Evolutionary conservation across 2,113 vertebrate genomes (phyloP), one percentile per base, ranked within the genome.

Genomic region (Pterocles gutturalis): DNA sequence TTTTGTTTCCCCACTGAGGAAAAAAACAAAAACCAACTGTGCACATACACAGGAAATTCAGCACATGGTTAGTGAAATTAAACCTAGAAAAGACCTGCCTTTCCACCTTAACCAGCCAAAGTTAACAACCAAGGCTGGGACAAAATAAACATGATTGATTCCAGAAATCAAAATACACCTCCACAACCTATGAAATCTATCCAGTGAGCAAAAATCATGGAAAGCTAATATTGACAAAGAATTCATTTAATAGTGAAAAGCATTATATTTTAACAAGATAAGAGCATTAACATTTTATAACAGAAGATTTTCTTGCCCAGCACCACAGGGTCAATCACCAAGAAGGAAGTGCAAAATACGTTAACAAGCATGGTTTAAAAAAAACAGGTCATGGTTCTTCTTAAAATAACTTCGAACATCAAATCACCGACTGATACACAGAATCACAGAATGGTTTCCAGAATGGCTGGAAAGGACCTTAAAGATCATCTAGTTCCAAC

Each of bases 21-120:
- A 77, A 67, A 81, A 20, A 34, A 10, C 14, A 13, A 13, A 25
- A 51, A 25, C 22, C 21, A 48, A 48, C 16, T 48, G 48, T 24
- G 48, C 21, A 51, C 49, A 51, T 3, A 26, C 17, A 43, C 19
- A 67, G 61, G 28, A 78, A 94, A 87, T 54, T 71, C 36, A 89
- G 58, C 19, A 78, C 26, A 38, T 7, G 3, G 14, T 21, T 41
- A 78, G 13, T 65, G 41, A 82, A 85, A 90, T 58, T 34, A 29
- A 72, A 76, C 41, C 65, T 25, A 13, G 22, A 22, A 66, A 61
- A 43, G 43, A 83, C 18, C 31, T 36, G 46, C 38, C 25, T 77
- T 83, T 61, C 36, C 67, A 80, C 41, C 22, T 66, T 61, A 80
- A 66, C 22, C n/a, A 95, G 78, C 46, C 79, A 87, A 90, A 90